These are phyloP conservation scores for Sminthurides bifidus DNA, from an alignment of 1,140 invertebrate genomes.

Conservation along the genomic window DNA sequence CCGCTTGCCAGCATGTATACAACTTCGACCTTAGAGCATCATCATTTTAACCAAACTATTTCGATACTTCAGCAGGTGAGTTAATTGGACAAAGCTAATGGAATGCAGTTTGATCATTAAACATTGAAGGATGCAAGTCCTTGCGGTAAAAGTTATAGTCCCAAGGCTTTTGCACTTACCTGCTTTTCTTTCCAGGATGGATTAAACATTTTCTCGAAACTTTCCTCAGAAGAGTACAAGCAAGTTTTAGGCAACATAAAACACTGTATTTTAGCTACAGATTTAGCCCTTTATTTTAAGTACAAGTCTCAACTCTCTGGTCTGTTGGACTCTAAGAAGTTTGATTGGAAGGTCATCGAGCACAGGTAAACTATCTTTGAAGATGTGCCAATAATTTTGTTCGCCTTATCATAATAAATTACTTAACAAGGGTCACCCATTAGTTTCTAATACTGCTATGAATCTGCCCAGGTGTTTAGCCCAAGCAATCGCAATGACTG, in stretches of 20 bases:
- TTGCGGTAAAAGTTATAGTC: no score
- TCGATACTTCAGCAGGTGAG: slow-evolving; percentile 64
- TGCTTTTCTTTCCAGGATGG: slow-evolving; percentile 58
- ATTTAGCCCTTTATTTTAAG: slow-evolving; percentile 65
- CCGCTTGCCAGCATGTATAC: slow-evolving; percentile 68
- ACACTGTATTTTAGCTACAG: slow-evolving; percentile 72
- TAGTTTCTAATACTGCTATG: not conserved
- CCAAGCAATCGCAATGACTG: slow-evolving; percentile 66
- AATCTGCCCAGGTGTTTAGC: slow-evolving; percentile 42
- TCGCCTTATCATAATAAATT: no score
- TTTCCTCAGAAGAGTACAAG: slow-evolving; percentile 63
- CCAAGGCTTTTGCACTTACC: no score
- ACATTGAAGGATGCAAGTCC: no score
- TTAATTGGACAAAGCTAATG: no score
- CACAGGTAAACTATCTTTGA: slow-evolving; percentile 49
- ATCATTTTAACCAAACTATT: slow-evolving; percentile 77
- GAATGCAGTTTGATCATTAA: no score
- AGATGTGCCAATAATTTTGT: no score
- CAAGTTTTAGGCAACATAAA: slow-evolving; percentile 58
- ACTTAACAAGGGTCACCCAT: not conserved
- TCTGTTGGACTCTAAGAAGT: slow-evolving; percentile 44
- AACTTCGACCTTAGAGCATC: slow-evolving; percentile 67
- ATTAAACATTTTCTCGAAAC: slow-evolving; percentile 63
- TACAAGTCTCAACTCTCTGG: slow-evolving; percentile 53
- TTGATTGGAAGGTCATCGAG: slow-evolving; percentile 49